A percentile compares a stretch with the other conserved stretches of the same genome.
These are phyloP conservation scores for Orycteropus afer DNA, from an alignment of 2,113 vertebrate species.

Conservation along the genomic window DNA sequence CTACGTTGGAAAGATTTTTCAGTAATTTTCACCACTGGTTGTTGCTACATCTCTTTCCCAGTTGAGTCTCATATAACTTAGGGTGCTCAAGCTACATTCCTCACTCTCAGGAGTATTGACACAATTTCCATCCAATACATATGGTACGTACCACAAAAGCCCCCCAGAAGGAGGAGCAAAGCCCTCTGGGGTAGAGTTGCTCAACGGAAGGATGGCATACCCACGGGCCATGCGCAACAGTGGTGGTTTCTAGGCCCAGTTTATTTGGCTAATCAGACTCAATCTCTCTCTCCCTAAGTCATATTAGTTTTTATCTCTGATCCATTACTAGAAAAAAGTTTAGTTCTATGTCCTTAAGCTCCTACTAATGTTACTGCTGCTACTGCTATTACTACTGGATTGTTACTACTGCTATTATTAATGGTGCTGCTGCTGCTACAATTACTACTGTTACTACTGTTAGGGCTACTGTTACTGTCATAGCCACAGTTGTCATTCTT, in stretches of 20 bases:
- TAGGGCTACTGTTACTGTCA: not conserved
- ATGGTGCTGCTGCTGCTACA: not conserved
- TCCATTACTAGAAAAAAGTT: not conserved
- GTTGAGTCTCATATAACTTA: not conserved
- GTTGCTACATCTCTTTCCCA: not conserved
- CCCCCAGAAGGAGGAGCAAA: not conserved
- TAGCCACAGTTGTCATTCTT: not conserved
- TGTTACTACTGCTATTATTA: not conserved
- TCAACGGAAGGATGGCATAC: not conserved
- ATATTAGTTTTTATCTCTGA: conserved; percentile 7
- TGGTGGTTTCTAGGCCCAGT: not conserved
- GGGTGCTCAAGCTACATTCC: not conserved
- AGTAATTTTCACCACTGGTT: not conserved
- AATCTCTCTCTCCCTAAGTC: not conserved
- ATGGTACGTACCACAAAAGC: not conserved
- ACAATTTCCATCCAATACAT: not conserved
- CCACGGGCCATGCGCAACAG: not conserved
- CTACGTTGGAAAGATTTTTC: conserved; percentile 21
- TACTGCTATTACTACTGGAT: not conserved
- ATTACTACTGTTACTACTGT: not conserved
- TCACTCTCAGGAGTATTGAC: not conserved
- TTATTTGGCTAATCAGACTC: not conserved
- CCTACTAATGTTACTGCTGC: not conserved
- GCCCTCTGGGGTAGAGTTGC: not conserved
- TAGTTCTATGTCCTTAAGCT: not conserved